These are phyloP conservation scores for Suricata suricatta DNA, from an alignment of 2,113 vertebrate genomes.

Conservation along the genomic window DNA sequence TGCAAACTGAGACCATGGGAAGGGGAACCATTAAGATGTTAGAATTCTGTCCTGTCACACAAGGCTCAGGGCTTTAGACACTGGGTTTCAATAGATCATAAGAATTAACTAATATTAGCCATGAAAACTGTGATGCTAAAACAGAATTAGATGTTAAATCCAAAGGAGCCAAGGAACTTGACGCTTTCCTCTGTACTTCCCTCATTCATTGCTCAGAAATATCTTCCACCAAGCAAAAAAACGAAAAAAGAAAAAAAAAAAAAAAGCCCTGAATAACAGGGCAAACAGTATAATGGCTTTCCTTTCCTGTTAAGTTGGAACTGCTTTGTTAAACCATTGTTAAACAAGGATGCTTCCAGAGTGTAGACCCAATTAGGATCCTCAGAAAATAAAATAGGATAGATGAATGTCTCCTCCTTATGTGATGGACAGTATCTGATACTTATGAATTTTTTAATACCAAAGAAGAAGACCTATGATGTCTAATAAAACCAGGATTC, in stretches of 20 bases:
- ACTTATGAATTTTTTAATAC: not conserved
- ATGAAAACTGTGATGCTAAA: not conserved
- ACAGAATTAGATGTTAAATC: not conserved
- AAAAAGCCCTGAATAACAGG: not conserved
- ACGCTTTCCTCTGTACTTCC: not conserved
- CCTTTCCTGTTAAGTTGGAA: not conserved
- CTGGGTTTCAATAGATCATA: not conserved
- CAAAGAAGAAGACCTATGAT: not conserved
- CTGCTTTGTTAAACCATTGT: not conserved
- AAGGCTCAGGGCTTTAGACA: not conserved
- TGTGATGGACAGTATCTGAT: not conserved
- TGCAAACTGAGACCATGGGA: not conserved
- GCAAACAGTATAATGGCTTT: not conserved
- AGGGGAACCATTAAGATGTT: not conserved
- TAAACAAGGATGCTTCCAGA: not conserved
- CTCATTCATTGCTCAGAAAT: not conserved
- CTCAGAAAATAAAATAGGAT: not conserved
- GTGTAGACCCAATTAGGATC: not conserved
- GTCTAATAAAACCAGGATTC: not conserved
- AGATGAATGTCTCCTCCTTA: not conserved
- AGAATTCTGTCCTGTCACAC: not conserved
- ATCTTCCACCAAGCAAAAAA: not conserved
- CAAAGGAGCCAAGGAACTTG: not conserved
- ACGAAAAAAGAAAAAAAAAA: slow-evolving; percentile 4
- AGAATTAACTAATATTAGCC: not conserved